A percentile compares a stretch with the other conserved stretches of the same genome.
Conservation (phyloP, 2,113 vertebrate genomes). For the Falco punctatus region DNA sequence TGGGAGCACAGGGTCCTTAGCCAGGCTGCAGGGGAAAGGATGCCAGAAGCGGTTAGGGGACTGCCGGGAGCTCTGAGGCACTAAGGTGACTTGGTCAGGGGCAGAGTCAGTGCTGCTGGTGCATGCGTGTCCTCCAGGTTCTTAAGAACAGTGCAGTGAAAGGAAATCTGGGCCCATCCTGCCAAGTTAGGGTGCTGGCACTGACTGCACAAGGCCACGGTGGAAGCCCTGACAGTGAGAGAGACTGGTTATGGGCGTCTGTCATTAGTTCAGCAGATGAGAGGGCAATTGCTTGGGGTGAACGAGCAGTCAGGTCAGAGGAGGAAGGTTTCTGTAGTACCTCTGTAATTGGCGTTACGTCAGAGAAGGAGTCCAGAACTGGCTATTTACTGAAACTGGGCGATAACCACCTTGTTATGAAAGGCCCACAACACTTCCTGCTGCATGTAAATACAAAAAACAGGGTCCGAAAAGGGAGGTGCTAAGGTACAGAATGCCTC, state of each 20-base stretch:
- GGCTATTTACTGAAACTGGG: background rate
- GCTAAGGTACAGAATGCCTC: background rate
- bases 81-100: background rate
- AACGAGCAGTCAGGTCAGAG: background rate
- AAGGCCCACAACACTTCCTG: background rate
- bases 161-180: background rate
- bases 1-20: background rate
- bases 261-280: accelerated
- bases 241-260: background rate
- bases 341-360: background rate
- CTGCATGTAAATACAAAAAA: background rate
- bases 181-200: background rate
- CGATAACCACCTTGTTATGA: background rate
- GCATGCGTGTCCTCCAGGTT: accelerated
- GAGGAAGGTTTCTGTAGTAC: background rate
- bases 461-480: background rate
- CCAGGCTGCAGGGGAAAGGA: background rate
- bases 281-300: accelerated
- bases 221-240: background rate
- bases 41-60: background rate
- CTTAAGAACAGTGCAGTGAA: background rate
- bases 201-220: background rate
- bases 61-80: background rate
- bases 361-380: background rate
- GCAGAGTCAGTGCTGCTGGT: background rate